Percentiles rank a stretch among this genome's conserved stretches.
These are phyloP conservation scores for Pelecanus crispus DNA, from an alignment of 2,113 vertebrate genomes.

Conservation along the genomic window DNA sequence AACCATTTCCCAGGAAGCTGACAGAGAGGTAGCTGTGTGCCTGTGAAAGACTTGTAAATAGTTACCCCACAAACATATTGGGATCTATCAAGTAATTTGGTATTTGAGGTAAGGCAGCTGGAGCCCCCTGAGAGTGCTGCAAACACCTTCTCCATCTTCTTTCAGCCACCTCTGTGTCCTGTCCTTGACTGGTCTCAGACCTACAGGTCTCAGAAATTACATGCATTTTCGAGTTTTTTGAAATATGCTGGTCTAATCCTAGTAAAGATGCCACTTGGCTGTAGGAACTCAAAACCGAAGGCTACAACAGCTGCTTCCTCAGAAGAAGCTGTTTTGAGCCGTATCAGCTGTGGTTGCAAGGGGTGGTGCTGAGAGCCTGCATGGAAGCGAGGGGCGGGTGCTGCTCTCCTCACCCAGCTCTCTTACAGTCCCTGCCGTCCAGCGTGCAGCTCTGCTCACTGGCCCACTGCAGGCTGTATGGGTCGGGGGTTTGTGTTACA, in stretches of 20 bases:
- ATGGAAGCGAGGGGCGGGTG: neutral
- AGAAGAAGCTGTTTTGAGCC: neutral
- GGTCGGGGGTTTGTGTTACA: neutral
- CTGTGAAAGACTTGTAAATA: neutral
- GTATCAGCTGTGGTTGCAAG: accelerated
- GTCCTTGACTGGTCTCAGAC: neutral
- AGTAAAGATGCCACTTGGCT: neutral
- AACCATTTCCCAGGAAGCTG: neutral
- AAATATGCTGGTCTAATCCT: neutral
- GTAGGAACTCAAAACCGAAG: neutral
- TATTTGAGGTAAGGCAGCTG: neutral
- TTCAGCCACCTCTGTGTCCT: neutral
- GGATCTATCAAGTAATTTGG: neutral
- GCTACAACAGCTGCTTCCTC: neutral
- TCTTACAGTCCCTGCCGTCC: neutral
- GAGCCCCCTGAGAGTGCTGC: neutral
- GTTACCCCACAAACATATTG: neutral
- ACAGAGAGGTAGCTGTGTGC: neutral
- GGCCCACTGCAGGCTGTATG: neutral
- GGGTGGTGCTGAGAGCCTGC: neutral
- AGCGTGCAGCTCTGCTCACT: neutral
- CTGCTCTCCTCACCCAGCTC: neutral
- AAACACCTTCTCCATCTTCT: neutral
- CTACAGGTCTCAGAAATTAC: neutral
- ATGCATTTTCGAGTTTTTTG: neutral